Conservation (phyloP, 1,140 invertebrate species). For the Stegodyphus mimosarum region DNA sequence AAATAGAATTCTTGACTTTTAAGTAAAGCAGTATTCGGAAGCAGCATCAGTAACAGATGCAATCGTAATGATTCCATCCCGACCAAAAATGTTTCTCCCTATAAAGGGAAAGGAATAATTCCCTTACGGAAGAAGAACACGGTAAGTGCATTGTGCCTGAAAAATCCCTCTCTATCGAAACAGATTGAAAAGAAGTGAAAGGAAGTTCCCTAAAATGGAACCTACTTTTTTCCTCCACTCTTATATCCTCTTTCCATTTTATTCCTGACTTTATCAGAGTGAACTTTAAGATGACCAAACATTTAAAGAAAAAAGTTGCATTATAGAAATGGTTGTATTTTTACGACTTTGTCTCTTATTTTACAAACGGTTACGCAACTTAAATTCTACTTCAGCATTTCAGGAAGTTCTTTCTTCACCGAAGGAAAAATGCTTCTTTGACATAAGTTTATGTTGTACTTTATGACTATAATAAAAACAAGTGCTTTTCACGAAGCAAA, state of each 20-base stretch:
- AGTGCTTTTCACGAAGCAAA: no score
- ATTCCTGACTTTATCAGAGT: background rate
- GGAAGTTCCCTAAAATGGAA: background rate
- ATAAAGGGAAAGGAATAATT: background rate
- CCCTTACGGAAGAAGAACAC: background rate
- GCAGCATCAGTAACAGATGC: background rate
- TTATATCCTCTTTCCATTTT: background rate
- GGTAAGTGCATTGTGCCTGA: background rate
- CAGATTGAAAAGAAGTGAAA: background rate
- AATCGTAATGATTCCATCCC: background rate
- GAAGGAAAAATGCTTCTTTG: no score
- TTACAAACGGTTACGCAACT: background rate
- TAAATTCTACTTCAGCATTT: background rate
- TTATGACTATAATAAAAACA: no score
- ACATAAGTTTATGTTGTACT: no score
- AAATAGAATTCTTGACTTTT: background rate
- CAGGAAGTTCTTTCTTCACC: background rate
- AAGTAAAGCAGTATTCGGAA: background rate
- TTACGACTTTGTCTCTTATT: background rate
- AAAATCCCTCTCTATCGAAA: background rate
- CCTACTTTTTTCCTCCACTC: background rate
- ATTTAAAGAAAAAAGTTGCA: background rate
- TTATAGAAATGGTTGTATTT: background rate
- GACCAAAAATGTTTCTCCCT: background rate
- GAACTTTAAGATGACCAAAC: background rate